Evolutionary conservation across 2,888 invertebrate genomes (phyloP).

Genomic region (Xestia xanthographa): DNA sequence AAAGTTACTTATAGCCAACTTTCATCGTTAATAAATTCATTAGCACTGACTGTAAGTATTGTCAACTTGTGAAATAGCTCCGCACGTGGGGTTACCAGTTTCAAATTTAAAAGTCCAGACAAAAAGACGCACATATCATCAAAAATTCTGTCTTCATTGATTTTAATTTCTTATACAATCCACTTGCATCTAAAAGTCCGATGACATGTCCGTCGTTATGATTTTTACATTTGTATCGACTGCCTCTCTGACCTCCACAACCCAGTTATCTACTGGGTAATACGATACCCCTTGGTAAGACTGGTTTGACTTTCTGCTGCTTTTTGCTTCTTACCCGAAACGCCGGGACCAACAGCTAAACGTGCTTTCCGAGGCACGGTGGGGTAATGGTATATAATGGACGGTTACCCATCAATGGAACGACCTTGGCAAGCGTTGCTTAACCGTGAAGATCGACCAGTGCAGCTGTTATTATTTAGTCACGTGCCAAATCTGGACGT

Average conservation of each 20-base stretch:
- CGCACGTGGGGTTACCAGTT: neutral
- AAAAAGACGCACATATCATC: neutral
- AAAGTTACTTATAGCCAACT: constrained; percentile 31
- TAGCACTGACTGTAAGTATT: constrained; percentile 29
- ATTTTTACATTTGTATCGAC: neutral
- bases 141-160: neutral
- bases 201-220: neutral
- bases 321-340: too few relatives aligned
- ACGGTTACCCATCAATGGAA: neutral
- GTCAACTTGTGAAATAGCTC: constrained; percentile 32
- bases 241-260: neutral
- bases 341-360: neutral
- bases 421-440: neutral
- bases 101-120: neutral
- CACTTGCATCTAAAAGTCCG: neutral
- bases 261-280: neutral
- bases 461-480: neutral
- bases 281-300: neutral
- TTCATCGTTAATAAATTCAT: constrained; percentile 52
- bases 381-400: neutral
- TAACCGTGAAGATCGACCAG: neutral
- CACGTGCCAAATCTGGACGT: neutral
- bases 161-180: neutral
- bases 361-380: neutral
- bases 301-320: neutral